phyloP scores from a whole-genome alignment of 2,888 invertebrate species.

The Rhaphigaster nebulosa region DNA sequence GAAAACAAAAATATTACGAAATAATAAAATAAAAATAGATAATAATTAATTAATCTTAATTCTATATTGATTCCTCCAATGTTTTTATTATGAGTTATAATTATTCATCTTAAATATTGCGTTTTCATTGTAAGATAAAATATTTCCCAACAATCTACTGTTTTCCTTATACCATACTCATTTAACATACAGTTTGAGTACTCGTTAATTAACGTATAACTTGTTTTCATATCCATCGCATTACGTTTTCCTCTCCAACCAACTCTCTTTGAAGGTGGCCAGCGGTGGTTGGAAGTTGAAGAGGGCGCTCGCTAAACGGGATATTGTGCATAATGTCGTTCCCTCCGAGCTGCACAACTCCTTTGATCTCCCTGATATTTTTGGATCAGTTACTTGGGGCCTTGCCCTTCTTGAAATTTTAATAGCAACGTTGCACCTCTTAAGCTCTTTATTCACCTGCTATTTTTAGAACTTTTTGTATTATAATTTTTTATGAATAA shows the following conservation, averaged over 20 bases:
- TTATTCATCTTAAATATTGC: too few species aligned
- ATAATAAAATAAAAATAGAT: too few species aligned
- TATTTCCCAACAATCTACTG: background rate
- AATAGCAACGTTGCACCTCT: background rate
- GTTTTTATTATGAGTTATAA: too few species aligned
- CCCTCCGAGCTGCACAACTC: background rate
- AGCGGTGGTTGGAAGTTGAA: background rate
- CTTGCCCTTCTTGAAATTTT: background rate
- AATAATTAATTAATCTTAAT: too few species aligned
- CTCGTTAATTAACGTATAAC: background rate
- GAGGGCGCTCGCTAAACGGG: slow-evolving; percentile 2
- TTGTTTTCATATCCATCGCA: background rate
- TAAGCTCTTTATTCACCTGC: background rate
- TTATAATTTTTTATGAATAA: too few species aligned
- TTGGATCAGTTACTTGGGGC: background rate
- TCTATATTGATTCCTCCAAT: too few species aligned
- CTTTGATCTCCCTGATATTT: background rate
- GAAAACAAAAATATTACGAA: too few species aligned
- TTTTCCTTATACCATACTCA: background rate
- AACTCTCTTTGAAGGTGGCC: background rate
- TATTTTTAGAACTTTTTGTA: background rate
- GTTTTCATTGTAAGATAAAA: too few species aligned
- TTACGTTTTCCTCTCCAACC: background rate
- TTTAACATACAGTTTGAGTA: background rate
- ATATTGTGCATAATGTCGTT: slow-evolving; percentile 33